Evolutionary conservation across 2,113 vertebrate species (phyloP), one percentile per base, ranked within the genome.

Genomic region (Miniopterus natalensis): DNA sequence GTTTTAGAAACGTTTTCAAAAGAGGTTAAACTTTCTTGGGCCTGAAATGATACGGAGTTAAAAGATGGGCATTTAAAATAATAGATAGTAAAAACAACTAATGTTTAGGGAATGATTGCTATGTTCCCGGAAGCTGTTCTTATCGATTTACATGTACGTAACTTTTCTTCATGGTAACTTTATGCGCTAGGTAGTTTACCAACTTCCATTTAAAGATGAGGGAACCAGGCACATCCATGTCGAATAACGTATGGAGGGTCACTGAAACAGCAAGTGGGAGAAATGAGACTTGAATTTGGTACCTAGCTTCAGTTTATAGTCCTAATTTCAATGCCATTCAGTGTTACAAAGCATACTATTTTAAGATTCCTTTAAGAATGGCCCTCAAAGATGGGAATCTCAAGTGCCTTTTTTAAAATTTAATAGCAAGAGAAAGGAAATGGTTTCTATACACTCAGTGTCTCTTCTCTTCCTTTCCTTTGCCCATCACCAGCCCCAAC

Each of bases 1-100:
- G 14, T 88, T 95, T 86, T 27, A 49, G 53, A 89, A 89, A 78
- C 53, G 21, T 74, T 88, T 84, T 78, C n/a, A 57, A 49, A 63
- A 57, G 12, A 81, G 17, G 0, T 94, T 36, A 95, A 83, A 51
- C 13, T 78, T 65, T 45, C 68, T 90, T 68, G 21, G 18, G 27
- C 71, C 14, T 70, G 27, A 88, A 88, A 45, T 74, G 17, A 87
- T 84, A 51, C 1, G 70, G 49, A 79, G 3, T 93, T 78, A 91
- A 95, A 78, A 88, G 84, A 65, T 23, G 20, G 45, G 1, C 2
- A 74, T 63, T 79, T 68, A 79, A 91, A 84, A 75, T 84, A 84
- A 31, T 81, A 81, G 47, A 11, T 84, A 79, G 49, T 57, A 42
- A 83, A 78, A 94, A 79, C 57, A 70, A 31, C 40, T 31, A 85